Conservation (phyloP, 2,797 vertebrate species). For the Microhierax caerulescens region DNA sequence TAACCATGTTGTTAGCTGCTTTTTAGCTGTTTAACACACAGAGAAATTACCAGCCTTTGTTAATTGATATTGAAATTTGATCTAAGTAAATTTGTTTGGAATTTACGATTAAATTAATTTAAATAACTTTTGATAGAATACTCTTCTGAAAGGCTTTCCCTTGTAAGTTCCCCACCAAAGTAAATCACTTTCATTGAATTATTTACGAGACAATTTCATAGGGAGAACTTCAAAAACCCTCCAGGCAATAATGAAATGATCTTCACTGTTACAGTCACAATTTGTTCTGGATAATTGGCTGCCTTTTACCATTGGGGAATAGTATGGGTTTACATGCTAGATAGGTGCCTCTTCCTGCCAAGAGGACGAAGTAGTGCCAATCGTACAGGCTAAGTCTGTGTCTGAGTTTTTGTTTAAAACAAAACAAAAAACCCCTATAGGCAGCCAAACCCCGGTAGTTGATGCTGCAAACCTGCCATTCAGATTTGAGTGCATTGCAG, state of each 20-base stretch:
- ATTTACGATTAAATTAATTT: conserved; percentile 60
- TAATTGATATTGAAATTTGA: conserved; percentile 68
- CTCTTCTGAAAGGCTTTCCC: conserved; percentile 42
- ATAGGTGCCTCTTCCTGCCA: neutral
- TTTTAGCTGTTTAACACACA: neutral
- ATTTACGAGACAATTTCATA: conserved; percentile 74
- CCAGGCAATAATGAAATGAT: conserved; percentile 74
- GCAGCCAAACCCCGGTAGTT: neutral
- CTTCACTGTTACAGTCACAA: conserved; percentile 65
- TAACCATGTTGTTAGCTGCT: neutral
- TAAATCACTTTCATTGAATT: conserved; percentile 74
- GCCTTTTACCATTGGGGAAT: conserved; percentile 21
- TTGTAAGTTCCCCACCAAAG: conserved; percentile 50
- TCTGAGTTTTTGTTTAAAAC: neutral
- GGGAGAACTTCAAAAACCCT: conserved; percentile 71
- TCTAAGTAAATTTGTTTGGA: conserved; percentile 62
- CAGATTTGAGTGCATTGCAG: neutral
- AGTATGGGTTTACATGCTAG: neutral
- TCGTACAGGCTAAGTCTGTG: neutral
- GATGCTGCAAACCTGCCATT: neutral
- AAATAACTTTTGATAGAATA: conserved; percentile 60
- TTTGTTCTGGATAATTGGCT: conserved; percentile 72
- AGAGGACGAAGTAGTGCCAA: neutral
- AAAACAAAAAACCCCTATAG: no score
- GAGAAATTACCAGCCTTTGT: neutral